Evolutionary conservation across 2,888 invertebrate species (phyloP).

Genomic region (Acanthococcus lagerstroemiae): DNA sequence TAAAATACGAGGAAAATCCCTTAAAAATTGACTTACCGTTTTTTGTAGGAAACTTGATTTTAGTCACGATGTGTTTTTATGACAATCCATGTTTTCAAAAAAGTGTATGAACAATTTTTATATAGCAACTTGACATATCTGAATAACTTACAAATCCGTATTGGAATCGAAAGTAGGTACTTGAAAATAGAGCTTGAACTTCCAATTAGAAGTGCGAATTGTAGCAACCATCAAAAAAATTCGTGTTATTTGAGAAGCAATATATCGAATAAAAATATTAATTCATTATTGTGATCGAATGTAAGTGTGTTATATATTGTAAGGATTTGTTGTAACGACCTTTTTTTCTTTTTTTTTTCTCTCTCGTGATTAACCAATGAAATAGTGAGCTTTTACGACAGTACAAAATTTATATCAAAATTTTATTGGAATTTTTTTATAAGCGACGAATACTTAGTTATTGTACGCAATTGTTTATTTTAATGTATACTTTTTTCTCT

Average conservation of each 20-base stretch:
- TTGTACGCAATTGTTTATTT: slow-evolving; percentile 26
- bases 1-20: no score
- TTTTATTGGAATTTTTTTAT: slow-evolving; percentile 20
- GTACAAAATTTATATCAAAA: slow-evolving; percentile 31
- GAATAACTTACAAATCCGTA: no score
- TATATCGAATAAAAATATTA: slow-evolving; percentile 20
- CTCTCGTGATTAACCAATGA: slow-evolving; percentile 28
- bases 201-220: no score
- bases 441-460: slow-evolving; percentile 28
- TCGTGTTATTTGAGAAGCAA: slow-evolving; percentile 10
- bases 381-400: slow-evolving; percentile 31
- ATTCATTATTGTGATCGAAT: slow-evolving; percentile 23
- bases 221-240: no score
- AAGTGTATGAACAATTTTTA: no score
- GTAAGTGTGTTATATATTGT: slow-evolving; percentile 27
- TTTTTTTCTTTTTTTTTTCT: slow-evolving; percentile 14
- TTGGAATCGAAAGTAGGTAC: no score
- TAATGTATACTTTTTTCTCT: slow-evolving; percentile 17
- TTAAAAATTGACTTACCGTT: no score
- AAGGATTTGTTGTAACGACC: slow-evolving; percentile 28
- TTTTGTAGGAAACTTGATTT: no score
- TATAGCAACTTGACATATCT: no score
- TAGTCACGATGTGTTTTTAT: no score
- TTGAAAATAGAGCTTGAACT: no score
- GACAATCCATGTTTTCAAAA: no score